A percentile compares a stretch with the other conserved stretches of the same genome.
These are phyloP conservation scores for Lithodes maja DNA, from an alignment of 2,888 invertebrate species.

Conservation along the genomic window DNA sequence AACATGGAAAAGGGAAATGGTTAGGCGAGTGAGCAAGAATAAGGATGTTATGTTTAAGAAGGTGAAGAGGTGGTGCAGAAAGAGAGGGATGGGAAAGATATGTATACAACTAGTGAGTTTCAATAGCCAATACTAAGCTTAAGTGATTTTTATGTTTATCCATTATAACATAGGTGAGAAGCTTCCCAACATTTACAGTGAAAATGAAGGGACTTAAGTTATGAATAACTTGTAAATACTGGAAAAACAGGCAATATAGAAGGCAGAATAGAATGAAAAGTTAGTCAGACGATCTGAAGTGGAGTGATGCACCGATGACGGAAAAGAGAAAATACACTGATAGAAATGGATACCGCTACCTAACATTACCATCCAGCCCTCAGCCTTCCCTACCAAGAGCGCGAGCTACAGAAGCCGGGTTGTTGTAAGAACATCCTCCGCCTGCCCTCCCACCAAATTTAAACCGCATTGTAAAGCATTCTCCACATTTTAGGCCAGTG, in stretches of 20 bases:
- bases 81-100: background rate
- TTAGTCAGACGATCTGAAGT: background rate
- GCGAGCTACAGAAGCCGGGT: background rate
- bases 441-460: background rate
- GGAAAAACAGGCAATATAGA: background rate
- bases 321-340: background rate
- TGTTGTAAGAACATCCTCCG: background rate
- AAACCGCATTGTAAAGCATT: background rate
- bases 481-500: background rate
- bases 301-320: too few species aligned
- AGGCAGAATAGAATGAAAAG: background rate
- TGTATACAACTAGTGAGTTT: background rate
- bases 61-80: background rate
- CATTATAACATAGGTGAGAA: background rate
- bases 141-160: too few species aligned
- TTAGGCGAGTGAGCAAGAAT: background rate
- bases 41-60: background rate
- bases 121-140: too few species aligned
- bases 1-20: slow-evolving; percentile 3
- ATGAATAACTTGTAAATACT: too few species aligned
- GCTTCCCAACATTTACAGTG: background rate
- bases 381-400: background rate
- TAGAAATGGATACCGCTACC: background rate
- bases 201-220: background rate
- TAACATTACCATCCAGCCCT: background rate